These are phyloP conservation scores for Marisa cornuarietis DNA, from an alignment of 1,140 invertebrate species.

Conservation along the genomic window DNA sequence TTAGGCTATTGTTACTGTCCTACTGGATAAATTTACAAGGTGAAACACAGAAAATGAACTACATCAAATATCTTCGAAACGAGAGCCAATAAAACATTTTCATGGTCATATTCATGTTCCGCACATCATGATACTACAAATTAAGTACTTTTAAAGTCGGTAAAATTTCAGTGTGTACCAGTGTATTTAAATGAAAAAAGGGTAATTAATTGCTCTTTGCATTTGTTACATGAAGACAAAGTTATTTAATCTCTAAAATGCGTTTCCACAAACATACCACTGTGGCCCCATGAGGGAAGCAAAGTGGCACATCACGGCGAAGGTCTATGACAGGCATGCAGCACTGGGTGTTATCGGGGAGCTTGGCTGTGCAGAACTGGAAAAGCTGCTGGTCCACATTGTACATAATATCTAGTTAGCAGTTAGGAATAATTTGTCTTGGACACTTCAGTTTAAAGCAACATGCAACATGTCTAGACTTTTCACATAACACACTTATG, in stretches of 20 bases:
- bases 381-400: slow-evolving; percentile 89
- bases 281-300: slow-evolving; percentile 77
- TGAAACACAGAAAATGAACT: no score
- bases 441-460: not conserved
- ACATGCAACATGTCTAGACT: not conserved
- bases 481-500: not conserved
- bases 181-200: not conserved
- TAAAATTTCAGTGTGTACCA: no score
- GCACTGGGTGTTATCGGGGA: slow-evolving; percentile 89
- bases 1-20: no score
- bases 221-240: not conserved
- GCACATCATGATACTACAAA: no score
- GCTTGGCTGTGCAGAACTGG: slow-evolving; percentile 86
- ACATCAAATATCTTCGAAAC: no score
- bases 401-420: slow-evolving; percentile 78
- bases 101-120: no score
- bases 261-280: slow-evolving; percentile 50
- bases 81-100: no score
- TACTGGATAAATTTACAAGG: no score
- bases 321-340: slow-evolving; percentile 87
- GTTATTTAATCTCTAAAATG: not conserved
- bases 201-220: not conserved
- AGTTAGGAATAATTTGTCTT: slow-evolving; percentile 5
- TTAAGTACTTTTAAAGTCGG: no score
- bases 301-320: slow-evolving; percentile 83